Base-by-base conservation (phyloP, 2,888 invertebrate genomes). In the Drosophila cyrtoloma region DNA sequence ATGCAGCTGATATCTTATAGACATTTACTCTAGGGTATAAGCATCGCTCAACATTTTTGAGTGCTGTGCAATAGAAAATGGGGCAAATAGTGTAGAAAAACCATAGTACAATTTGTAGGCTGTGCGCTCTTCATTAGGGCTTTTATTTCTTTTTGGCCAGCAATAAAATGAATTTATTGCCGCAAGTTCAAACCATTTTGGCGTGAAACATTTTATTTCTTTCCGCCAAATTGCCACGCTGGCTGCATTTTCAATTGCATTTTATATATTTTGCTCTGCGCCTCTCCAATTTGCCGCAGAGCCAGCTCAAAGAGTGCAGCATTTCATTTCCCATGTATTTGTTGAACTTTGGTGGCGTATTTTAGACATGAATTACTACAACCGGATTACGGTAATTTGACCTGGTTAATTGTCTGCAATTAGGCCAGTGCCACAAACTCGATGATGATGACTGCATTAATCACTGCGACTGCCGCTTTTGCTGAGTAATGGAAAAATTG, bases 181-280 rank as follows among this genome's bases (percentile, higher is more conserved):
- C 75, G 74, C 76, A 80, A 85, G 86, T 89, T 87, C 86, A 90
- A 89, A 87, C 72, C 73, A 76, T 79, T 88, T 77, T 67, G 67
- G 50, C 52, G 65, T 51, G 59, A 61, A 73, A 35, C 77, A 78
- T 75, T 86, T 73, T 60, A 75, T 61, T 67, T 53, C 12, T 44
- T 37, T 35, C 51, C 35, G 39, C 69, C 42, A 55, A 68, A 72
- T 77, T 75, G 74, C 67, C 57, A 79, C 77, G 78, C 61, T 66
- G 52, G 66, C 79, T 81, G 90, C 90, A 89, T 89, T 90, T 90
- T 84, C 89, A 89, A 87, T 89, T 89, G 89, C 86, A 77, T 79
- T 79, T 75, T 67, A 84, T 79, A 53, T 30, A 53, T 59, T 53
- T 57, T 28, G 51, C 35, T 28, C 37, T 63, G 44, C 59, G 56